Percentiles rank a stretch among this genome's conserved stretches.
Evolutionary conservation across 2,888 invertebrate genomes (phyloP).

Genomic region (Lypha dubia): DNA sequence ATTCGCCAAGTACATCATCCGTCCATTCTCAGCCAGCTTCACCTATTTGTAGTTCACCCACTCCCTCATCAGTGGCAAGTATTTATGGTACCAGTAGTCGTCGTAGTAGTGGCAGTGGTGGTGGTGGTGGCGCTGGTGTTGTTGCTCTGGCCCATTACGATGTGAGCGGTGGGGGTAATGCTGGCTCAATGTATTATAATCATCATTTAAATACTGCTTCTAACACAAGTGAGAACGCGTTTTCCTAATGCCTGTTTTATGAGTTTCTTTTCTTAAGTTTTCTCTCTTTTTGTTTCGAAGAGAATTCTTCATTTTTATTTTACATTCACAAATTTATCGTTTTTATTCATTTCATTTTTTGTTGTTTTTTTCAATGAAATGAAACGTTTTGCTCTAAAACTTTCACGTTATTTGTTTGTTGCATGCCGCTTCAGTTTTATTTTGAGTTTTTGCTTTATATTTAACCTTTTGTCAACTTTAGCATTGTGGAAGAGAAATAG

Average conservation of each 20-base stretch:
- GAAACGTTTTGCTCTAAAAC: conserved; percentile 34
- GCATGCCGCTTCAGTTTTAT: conserved; percentile 76
- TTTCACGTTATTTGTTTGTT: conserved; percentile 69
- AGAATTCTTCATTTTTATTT: conserved; percentile 46
- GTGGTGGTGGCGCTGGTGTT: conserved; percentile 75
- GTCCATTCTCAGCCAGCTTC: conserved; percentile 77
- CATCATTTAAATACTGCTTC: conserved; percentile 66
- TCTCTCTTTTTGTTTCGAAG: conserved; percentile 49
- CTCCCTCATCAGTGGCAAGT: conserved; percentile 76
- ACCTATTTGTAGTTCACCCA: conserved; percentile 80
- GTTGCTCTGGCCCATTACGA: conserved; percentile 75
- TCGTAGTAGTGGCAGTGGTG: conserved; percentile 73
- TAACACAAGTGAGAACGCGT: conserved; percentile 81
- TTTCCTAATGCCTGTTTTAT: conserved; percentile 74
- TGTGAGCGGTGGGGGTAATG: conserved; percentile 75
- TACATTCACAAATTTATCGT: conserved; percentile 6
- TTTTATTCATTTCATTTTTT: conserved; percentile 32
- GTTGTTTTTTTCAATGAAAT: conserved; percentile 12
- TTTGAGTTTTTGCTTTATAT: conserved; percentile 64
- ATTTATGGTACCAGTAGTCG: conserved; percentile 73
- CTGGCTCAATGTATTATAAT: conserved; percentile 75
- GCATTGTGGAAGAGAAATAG: conserved; percentile 35
- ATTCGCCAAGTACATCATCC: conserved; percentile 76
- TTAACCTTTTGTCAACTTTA: conserved; percentile 22
- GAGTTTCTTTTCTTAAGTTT: conserved; percentile 62